Evolutionary conservation across 2,888 invertebrate genomes (phyloP).

Genomic region (Drosophila pegasa): DNA sequence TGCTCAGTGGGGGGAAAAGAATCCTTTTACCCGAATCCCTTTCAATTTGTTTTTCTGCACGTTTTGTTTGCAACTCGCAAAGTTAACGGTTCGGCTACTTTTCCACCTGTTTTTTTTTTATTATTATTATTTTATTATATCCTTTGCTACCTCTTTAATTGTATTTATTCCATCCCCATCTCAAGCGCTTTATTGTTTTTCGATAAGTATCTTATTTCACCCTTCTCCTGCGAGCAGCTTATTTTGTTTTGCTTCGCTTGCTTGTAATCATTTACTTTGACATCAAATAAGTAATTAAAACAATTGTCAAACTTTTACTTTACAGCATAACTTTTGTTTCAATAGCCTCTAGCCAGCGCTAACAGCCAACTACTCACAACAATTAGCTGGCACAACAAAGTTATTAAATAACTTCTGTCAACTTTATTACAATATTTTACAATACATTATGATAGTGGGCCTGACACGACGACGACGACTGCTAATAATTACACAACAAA

Average conservation of each 20-base stretch:
- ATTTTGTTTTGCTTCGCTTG: neutral
- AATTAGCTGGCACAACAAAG: constrained; percentile 5
- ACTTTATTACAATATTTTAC: neutral
- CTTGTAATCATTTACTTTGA: neutral
- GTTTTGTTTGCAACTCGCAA: neutral
- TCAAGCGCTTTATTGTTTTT: constrained; percentile 2
- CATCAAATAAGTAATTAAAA: constrained; percentile 6
- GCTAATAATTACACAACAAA: neutral
- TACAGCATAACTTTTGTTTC: constrained; percentile 1
- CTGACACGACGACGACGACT: neutral
- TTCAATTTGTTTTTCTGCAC: neutral
- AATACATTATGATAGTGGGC: neutral
- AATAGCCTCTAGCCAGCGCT: neutral
- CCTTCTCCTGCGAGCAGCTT: neutral
- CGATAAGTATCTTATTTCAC: constrained; percentile 11
- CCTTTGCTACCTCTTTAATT: neutral
- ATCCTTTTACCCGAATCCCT: constrained; percentile 1
- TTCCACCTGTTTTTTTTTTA: neutral
- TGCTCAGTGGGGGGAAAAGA: neutral
- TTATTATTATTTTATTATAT: neutral
- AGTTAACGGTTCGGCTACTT: neutral
- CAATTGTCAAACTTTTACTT: constrained; percentile 9
- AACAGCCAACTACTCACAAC: constrained; percentile 6
- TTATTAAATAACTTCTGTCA: constrained; percentile 6
- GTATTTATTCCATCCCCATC: neutral